Evolutionary conservation across 1,140 invertebrate genomes (phyloP).

Genomic region (Megalopta genalis): DNA sequence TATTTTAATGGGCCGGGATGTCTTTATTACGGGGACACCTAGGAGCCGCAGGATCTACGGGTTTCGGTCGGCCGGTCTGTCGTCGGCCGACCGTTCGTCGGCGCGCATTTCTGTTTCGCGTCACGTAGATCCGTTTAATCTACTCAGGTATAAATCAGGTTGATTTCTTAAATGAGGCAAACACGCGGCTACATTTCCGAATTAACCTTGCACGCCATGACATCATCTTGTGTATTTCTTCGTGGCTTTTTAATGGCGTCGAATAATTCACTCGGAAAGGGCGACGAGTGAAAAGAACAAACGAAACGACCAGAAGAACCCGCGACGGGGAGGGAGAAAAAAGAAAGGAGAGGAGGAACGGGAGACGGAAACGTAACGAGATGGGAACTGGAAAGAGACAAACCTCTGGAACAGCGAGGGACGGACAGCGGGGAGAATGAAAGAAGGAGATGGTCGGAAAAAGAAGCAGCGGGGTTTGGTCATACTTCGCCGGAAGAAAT

Average conservation of each 20-base stretch:
- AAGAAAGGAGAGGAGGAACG: neutral
- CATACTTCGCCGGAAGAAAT: constrained; percentile 73
- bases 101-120: constrained; percentile 14
- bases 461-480: constrained; percentile 52
- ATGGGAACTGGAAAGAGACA: too few species aligned
- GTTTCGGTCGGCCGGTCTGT: neutral
- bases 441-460: neutral
- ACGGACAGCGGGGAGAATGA: neutral
- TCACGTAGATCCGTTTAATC: constrained; percentile 59
- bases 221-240: constrained; percentile 53
- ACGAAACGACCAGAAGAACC: constrained; percentile 27
- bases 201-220: constrained; percentile 52
- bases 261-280: constrained; percentile 60
- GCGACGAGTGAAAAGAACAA: constrained; percentile 59
- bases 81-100: neutral
- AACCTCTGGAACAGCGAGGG: neutral
- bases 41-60: constrained; percentile 2
- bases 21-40: constrained; percentile 24
- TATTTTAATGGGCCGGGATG: constrained; percentile 34
- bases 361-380: neutral
- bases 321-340: neutral
- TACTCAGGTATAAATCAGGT: constrained; percentile 60
- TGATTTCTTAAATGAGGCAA: constrained; percentile 58
- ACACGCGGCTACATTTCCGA: constrained; percentile 47
- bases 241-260: constrained; percentile 48